Conservation (phyloP, 1,140 invertebrate species). For the Trichonephila clavata region DNA sequence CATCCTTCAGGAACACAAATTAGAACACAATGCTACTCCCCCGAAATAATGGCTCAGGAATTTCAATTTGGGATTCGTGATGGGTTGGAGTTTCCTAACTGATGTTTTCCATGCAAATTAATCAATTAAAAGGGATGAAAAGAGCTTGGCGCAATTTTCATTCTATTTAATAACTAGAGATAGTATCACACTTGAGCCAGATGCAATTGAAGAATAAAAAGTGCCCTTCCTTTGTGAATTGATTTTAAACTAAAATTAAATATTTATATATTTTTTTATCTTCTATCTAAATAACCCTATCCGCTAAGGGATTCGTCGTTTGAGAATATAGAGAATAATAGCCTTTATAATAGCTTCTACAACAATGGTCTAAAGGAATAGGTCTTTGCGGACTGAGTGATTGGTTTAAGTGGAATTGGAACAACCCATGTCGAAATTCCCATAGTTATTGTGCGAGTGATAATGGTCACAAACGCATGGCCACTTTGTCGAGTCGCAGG, state of each 20-base stretch:
- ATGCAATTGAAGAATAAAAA: background rate
- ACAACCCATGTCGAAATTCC: too few relatives aligned
- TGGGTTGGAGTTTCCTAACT: background rate
- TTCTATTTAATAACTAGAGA: background rate
- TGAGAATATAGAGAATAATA: too few relatives aligned
- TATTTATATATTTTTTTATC: too few relatives aligned
- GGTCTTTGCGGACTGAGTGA: too few relatives aligned
- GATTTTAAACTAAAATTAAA: background rate
- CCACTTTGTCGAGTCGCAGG: too few relatives aligned
- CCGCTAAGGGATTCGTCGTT: too few relatives aligned
- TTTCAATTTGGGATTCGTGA: conserved; percentile 15
- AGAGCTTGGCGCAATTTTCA: background rate
- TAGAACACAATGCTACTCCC: conserved; percentile 32
- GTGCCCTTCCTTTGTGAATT: background rate
- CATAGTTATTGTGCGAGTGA: too few relatives aligned
- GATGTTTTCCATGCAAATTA: conserved; percentile 24
- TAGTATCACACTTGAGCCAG: background rate
- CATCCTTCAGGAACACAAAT: conserved; percentile 26
- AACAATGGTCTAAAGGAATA: too few relatives aligned
- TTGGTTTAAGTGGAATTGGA: too few relatives aligned
- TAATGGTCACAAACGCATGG: too few relatives aligned
- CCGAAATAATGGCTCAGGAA: conserved; percentile 9
- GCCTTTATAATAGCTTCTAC: too few relatives aligned
- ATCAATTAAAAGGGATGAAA: conserved; percentile 12
- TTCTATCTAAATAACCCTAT: too few relatives aligned